Evolutionary conservation across 2,797 vertebrate genomes (phyloP), one percentile per base, ranked within the genome.

Genomic region (Austrolebias charrua): DNA sequence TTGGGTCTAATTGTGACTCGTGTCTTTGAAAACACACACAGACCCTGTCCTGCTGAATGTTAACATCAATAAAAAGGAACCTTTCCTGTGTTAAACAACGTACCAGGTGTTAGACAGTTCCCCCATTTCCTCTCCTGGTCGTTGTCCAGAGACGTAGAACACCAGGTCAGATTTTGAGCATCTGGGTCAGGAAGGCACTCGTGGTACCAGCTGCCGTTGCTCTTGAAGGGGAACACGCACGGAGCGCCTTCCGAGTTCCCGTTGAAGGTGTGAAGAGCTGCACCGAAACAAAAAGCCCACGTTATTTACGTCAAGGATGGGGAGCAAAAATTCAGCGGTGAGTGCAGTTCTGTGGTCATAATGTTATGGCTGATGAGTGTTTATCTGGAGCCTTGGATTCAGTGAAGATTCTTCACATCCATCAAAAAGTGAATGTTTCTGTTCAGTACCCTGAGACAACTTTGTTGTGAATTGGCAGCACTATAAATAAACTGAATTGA

Each of bases 211-310:
- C 60, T 92, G 43, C 85, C 73, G 2, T 94, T 90, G 76, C 90
- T 78, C 33, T 93, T 89, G 83, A 98, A 99, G 18, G 97, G 97
- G 66, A 98, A 97, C 15, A 91, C 92, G 64, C 97, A 99, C 44
- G 94, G 93, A 24, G 64, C 85, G 13, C 96, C 96, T 0, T 90
- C 90, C 20, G 96, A 92, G 82, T 95, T 98, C n/a, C 95, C 95
- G 40, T 81, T 84, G 14, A 52, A 91, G 66, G 96, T 98, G 86
- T 98, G 94, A 60, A 95, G 78, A n/a, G 94, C 97, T 98, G 79
- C 44, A 66, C 9, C 67, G n/a, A 68, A 24, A 24, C 24, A 24
- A 24, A 24, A 3, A 24, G 24, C 24, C 24, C 24, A 24, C 24
- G 24, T 24, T 24, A 24, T 24, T 24, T 24, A 24, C 3, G 24